These are phyloP conservation scores for Sclerurus mexicanus DNA, from an alignment of 2,113 vertebrate species.

Conservation along the genomic window DNA sequence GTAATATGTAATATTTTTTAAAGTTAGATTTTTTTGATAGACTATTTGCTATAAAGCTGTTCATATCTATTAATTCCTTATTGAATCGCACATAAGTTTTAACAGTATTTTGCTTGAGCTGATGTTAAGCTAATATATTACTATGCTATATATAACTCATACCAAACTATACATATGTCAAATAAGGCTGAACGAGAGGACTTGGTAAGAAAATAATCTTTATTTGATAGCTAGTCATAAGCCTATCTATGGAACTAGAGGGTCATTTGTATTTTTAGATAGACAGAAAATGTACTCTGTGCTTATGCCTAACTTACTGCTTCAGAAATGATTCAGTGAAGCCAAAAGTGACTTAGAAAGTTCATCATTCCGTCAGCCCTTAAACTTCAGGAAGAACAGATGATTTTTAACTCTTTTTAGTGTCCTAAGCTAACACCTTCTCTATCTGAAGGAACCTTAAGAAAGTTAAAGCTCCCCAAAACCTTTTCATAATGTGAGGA, in stretches of 20 bases:
- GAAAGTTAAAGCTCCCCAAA: neutral
- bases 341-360: neutral
- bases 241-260: neutral
- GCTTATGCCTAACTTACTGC: neutral
- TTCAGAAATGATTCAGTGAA: neutral
- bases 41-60: neutral
- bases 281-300: neutral
- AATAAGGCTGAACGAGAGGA: neutral
- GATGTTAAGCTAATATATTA: neutral
- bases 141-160: neutral
- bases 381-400: neutral
- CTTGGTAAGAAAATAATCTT: neutral
- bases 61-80: constrained; percentile 20
- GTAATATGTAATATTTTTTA: neutral
- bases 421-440: neutral
- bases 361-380: neutral
- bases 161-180: neutral
- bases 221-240: neutral
- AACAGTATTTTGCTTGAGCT: neutral
- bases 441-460: neutral
- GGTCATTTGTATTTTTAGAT: neutral
- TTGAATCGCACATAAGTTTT: neutral
- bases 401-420: neutral
- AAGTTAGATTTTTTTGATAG: constrained; percentile 8
- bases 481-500: neutral